These are phyloP conservation scores for Parauchenoglanis ngamensis DNA, from an alignment of 2,797 vertebrate species.

Conservation along the genomic window DNA sequence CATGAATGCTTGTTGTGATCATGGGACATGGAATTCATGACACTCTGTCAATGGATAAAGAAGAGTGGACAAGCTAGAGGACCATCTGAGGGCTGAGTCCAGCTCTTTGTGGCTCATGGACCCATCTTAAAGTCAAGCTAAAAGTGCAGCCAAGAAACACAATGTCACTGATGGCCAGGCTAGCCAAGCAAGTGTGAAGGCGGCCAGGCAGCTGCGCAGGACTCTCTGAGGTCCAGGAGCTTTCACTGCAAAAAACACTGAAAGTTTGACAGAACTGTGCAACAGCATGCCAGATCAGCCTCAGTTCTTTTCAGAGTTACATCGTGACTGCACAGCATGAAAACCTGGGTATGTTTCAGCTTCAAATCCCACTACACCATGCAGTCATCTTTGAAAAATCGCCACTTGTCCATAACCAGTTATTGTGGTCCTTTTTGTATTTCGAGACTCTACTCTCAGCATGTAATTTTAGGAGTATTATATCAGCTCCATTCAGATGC, in stretches of 20 bases:
- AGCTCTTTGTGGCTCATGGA: conserved; percentile 4
- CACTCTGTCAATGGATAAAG: background rate
- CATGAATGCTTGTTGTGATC: no score
- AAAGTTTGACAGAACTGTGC: conserved; percentile 59
- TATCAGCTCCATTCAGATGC: conserved; percentile 39
- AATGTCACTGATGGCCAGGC: conserved; percentile 26
- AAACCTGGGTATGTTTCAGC: conserved; percentile 28
- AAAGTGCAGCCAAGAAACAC: conserved; percentile 24
- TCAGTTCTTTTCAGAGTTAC: conserved; percentile 29
- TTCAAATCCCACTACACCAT: conserved; percentile 35
- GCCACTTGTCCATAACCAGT: conserved; percentile 37
- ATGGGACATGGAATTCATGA: background rate
- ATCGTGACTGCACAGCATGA: conserved; percentile 37
- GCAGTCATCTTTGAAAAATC: conserved; percentile 31
- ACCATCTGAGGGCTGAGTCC: background rate
- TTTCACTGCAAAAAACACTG: conserved; percentile 28
- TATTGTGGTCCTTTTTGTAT: conserved; percentile 67
- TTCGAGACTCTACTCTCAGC: conserved; percentile 61
- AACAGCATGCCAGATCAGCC: conserved; percentile 40
- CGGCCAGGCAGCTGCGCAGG: conserved; percentile 56
- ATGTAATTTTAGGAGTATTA: conserved; percentile 31
- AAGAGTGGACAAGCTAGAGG: conserved; percentile 9
- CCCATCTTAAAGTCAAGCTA: conserved; percentile 18
- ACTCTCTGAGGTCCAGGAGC: conserved; percentile 23
- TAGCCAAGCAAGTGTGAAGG: conserved; percentile 25